Conservation (phyloP, 2,797 vertebrate genomes). For the Streptopelia turtur region DNA sequence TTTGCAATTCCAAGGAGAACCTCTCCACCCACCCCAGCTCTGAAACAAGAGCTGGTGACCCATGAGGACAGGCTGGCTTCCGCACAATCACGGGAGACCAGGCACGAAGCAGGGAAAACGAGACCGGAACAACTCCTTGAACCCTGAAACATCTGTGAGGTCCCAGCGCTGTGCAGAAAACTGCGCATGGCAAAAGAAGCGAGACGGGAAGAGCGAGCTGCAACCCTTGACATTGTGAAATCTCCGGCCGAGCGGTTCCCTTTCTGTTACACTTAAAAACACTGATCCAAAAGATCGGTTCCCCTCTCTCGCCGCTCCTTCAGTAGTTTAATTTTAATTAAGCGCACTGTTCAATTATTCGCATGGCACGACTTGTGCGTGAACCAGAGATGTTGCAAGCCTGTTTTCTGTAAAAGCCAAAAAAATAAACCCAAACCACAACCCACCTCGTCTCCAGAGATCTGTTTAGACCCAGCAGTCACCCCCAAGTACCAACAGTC, state of each 20-base stretch:
- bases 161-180: background rate
- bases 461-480: background rate
- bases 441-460: background rate
- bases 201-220: background rate
- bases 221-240: background rate
- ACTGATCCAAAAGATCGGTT: background rate
- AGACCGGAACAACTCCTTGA: fast-evolving
- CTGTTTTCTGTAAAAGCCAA: background rate
- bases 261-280: background rate
- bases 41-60: background rate
- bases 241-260: background rate
- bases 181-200: background rate
- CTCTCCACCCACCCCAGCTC: background rate
- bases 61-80: background rate
- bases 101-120: background rate
- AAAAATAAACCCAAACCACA: background rate
- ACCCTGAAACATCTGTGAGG: background rate
- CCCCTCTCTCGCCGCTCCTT: background rate
- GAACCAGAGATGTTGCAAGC: background rate
- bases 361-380: background rate
- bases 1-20: background rate
- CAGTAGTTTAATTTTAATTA: background rate
- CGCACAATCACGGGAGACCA: fast-evolving
- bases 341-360: background rate
- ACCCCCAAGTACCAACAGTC: background rate